Evolutionary conservation across 2,797 vertebrate genomes (phyloP).

Genomic region (Cichlasoma orientale): DNA sequence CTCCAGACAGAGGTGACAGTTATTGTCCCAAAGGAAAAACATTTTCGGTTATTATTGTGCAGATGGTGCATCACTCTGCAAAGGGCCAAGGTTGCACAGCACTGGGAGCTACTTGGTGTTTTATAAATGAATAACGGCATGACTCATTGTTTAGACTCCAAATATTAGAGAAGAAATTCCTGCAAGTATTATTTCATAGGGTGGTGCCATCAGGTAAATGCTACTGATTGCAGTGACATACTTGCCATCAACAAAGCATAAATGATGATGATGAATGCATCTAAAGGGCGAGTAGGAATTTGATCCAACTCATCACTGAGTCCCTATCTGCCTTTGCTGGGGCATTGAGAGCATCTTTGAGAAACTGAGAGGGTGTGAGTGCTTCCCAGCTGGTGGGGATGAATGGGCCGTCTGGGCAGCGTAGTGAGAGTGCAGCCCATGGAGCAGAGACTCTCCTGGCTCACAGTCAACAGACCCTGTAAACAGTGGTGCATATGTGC

Average conservation of each 20-base stretch:
- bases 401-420: constrained; percentile 71
- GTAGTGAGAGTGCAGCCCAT: constrained; percentile 44
- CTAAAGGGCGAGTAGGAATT: constrained; percentile 37
- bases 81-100: constrained; percentile 8
- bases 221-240: neutral
- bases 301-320: constrained; percentile 31
- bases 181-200: constrained; percentile 28
- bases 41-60: constrained; percentile 12
- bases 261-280: constrained; percentile 3
- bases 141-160: constrained; percentile 26
- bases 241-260: neutral
- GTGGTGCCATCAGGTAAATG: neutral
- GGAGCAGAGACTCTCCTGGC: constrained; percentile 65
- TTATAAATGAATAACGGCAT: constrained; percentile 26
- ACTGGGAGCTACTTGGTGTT: constrained; percentile 10
- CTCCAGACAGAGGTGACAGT: constrained; percentile 29
- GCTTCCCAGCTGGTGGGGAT: constrained; percentile 68
- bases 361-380: constrained; percentile 62
- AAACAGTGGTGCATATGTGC: constrained; percentile 75
- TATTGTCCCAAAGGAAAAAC: constrained; percentile 2
- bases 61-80: constrained; percentile 27
- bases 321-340: constrained; percentile 26
- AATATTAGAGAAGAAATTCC: constrained; percentile 19
- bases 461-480: constrained; percentile 63
- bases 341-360: constrained; percentile 68